Base-by-base conservation (phyloP, 1,140 invertebrate species). In the Lepidostoma basale region DNA sequence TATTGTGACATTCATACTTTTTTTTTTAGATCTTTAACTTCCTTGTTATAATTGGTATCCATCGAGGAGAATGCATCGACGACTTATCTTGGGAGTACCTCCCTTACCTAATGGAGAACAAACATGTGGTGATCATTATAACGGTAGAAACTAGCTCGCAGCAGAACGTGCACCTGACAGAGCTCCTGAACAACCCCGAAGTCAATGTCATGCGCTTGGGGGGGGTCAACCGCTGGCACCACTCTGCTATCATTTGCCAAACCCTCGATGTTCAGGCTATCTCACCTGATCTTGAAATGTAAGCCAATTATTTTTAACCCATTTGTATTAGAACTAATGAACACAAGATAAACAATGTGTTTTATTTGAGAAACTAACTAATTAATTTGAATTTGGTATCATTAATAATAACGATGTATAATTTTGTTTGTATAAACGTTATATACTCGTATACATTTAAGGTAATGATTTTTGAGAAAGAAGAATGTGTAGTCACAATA, bases 281-380 rank as follows among this genome's bases (percentile, higher is more conserved):
- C 33, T 83, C 86, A 0, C 75, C 84, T 1, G 86, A 88, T 71
- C 76, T 89, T 9, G 86, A 88, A 76, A 88, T 84, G 87, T 87
- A 77, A 77, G 42, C 39, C 14, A n/a, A n/a, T 54, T 28, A 18
- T 28, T 54, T 30, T 54, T 26, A 2, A 12, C 16, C 2, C n/a
- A 33, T 62, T 63, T 22, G 2, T 59, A 0, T 8, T 22, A 58
- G 16, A n/a, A n/a, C n/a, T n/a, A n/a, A n/a, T n/a, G n/a, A n/a
- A n/a, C n/a, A n/a, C n/a, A n/a, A n/a, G n/a, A n/a, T n/a, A n/a
- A n/a, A n/a, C n/a, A n/a, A n/a, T n/a, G n/a, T n/a, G n/a, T n/a
- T n/a, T n/a, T n/a, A n/a, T n/a, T n/a, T n/a, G n/a, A n/a, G n/a
- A n/a, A n/a, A n/a, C n/a, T n/a, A n/a, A n/a, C n/a, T n/a, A n/a